Base-by-base conservation (phyloP, 1,140 invertebrate genomes). In the Adelges cooleyi region DNA sequence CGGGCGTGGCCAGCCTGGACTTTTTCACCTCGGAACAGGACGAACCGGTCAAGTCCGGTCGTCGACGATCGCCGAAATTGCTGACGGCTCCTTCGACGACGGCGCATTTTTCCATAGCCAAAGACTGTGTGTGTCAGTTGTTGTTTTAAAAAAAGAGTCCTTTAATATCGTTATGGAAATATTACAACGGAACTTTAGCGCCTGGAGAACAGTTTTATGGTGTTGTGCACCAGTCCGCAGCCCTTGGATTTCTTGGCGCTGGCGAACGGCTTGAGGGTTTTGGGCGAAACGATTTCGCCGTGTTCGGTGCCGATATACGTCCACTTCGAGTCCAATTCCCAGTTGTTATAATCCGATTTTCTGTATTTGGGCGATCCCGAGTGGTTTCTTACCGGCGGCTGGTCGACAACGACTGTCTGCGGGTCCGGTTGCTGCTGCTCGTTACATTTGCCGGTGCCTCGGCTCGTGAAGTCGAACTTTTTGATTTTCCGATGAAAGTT, bases 301-400 rank as follows among this genome's bases (percentile, higher is more conserved):
- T 48, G 20, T 33, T 3, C 10, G 25, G 29, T 3, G 29, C 18
- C 2, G 10, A 17, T 29, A 17, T 20, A 62, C 27, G 27, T 9
- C 56, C 56, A 62, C 9, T 48, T 48, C 20, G 25, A 46, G 23
- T 62, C 56, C 10, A 62, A 15, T 48, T 62, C 2, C 56, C 56
- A 62, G 33, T 62, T 62, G 22, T 62, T 62, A 33, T 48, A 46
- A 62, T 62, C 56, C 10, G 56, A 62, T 15, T 46, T 62, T 13
- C 23, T 18, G 23, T 2, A 46, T 11, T 33, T 33, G 29, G 11
- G 11, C 5, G 29, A 33, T 11, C 29, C 29, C n/a, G n/a, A n/a
- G n/a, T n/a, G n/a, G n/a, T n/a, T n/a, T n/a, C n/a, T n/a, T n/a
- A n/a, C n/a, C n/a, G n/a, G 6, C 4, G 6, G 11, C 27, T 59